Evolutionary conservation across 1,140 invertebrate species (phyloP).

Genomic region (Sminthurides bifidus): DNA sequence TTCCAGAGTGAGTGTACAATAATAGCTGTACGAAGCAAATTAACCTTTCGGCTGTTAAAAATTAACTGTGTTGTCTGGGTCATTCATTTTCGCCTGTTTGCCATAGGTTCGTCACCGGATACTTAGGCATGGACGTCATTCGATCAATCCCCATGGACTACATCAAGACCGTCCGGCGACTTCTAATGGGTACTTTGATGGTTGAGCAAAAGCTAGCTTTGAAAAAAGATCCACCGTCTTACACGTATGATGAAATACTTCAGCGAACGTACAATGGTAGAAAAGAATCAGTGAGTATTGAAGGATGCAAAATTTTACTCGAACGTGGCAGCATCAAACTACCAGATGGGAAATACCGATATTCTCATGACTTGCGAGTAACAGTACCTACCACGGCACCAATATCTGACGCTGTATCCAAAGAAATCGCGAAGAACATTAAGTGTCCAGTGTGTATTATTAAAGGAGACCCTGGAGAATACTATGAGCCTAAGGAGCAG

Average conservation of each 20-base stretch:
- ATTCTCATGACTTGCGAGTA: constrained; percentile 25
- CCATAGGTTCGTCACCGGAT: constrained; percentile 17
- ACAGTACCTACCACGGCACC: constrained; percentile 14
- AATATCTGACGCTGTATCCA: constrained; percentile 10
- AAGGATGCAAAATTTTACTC: constrained; percentile 33
- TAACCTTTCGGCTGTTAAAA: not conserved
- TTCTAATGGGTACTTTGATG: constrained; percentile 5
- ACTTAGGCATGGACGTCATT: constrained; percentile 25
- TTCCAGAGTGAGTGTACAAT: constrained; percentile 33
- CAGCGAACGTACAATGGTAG: constrained; percentile 29
- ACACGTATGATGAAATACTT: constrained; percentile 30
- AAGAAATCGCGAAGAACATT: constrained; percentile 9
- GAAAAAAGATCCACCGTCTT: constrained; percentile 10
- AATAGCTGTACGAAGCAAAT: constrained; percentile 33
- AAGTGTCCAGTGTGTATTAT: constrained; percentile 24
- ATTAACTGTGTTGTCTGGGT: not conserved
- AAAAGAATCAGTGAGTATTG: constrained; percentile 27
- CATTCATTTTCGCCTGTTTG: constrained; percentile 4
- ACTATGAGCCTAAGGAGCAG: constrained; percentile 24
- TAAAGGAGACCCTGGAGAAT: constrained; percentile 26
- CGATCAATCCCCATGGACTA: constrained; percentile 17
- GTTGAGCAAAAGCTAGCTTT: constrained; percentile 16
- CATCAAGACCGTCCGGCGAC: constrained; percentile 7
- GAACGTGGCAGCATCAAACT: constrained; percentile 31
- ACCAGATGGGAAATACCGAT: constrained; percentile 11